These are phyloP conservation scores for Sebastes alutus DNA, from an alignment of 2,797 vertebrate species.

Conservation along the genomic window DNA sequence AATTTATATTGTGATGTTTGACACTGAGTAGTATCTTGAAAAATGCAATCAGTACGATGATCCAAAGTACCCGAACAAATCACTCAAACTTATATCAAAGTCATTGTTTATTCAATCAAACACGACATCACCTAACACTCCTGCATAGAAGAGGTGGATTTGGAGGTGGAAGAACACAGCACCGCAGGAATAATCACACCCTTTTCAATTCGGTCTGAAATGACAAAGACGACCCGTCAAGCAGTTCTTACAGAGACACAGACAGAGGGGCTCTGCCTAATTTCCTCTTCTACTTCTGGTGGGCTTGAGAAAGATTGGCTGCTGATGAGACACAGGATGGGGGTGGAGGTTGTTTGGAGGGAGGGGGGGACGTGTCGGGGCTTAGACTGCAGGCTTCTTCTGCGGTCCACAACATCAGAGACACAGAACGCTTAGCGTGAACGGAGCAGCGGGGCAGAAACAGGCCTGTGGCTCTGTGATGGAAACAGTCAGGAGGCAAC, in stretches of 20 bases:
- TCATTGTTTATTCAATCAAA: background rate
- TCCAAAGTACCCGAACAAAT: background rate
- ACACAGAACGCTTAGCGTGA: conserved; percentile 53
- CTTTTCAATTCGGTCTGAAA: conserved; percentile 10
- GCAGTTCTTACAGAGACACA: background rate
- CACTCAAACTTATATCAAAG: background rate
- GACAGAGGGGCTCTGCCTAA: conserved; percentile 1
- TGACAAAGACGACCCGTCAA: conserved; percentile 12
- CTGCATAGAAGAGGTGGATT: background rate
- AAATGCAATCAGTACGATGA: background rate
- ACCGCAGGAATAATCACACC: conserved; percentile 1
- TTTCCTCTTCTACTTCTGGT: conserved; percentile 21
- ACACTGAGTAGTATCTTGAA: background rate
- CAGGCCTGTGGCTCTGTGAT: conserved; percentile 75
- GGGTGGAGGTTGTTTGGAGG: background rate
- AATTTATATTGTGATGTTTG: background rate
- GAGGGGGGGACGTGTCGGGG: background rate
- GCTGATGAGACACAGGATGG: conserved; percentile 11
- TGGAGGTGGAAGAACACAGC: background rate
- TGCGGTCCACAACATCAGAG: conserved; percentile 39
- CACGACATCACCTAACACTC: background rate
- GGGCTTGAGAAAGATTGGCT: conserved; percentile 22
- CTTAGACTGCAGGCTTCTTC: conserved; percentile 3
- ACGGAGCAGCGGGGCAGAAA: conserved; percentile 65
- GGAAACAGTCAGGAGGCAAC: conserved; percentile 73